These are phyloP conservation scores for Alosa alosa DNA, from an alignment of 2,113 vertebrate genomes.

Conservation along the genomic window DNA sequence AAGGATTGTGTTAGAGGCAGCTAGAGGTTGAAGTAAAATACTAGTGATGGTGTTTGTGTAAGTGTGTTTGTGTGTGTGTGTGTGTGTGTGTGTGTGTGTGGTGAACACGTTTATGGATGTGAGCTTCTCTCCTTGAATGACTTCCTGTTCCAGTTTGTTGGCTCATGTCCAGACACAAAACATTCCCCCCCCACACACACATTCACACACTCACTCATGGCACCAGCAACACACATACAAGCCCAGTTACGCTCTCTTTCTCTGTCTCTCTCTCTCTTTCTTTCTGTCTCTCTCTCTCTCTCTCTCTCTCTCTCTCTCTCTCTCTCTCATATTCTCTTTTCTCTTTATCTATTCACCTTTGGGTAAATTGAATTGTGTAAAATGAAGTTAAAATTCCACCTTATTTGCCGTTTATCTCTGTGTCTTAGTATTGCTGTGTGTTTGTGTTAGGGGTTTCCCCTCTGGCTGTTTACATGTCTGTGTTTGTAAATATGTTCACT, in stretches of 20 bases:
- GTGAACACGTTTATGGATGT: neutral
- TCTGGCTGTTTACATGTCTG: neutral
- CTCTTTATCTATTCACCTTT: neutral
- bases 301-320: conserved; percentile 8
- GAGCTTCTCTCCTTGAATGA: conserved; percentile 24
- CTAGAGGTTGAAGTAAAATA: neutral
- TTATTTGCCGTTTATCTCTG: neutral
- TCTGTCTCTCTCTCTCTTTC: neutral
- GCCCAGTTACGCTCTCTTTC: neutral
- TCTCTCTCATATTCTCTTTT: neutral
- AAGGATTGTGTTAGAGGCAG: neutral
- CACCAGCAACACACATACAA: neutral
- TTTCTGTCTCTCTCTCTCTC: neutral
- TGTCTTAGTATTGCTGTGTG: neutral
- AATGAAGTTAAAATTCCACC: neutral
- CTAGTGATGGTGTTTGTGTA: neutral
- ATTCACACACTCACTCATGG: neutral
- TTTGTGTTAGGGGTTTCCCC: neutral
- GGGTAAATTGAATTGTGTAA: neutral
- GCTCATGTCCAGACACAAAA: conserved; percentile 3
- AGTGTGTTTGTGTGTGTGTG: neutral
- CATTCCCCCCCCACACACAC: neutral
- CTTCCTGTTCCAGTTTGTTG: conserved; percentile 38
- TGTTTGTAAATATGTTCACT: neutral
- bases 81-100: conserved; percentile 15